Conservation (phyloP, 2,888 invertebrate genomes). For the Drosophila ezoana region DNA sequence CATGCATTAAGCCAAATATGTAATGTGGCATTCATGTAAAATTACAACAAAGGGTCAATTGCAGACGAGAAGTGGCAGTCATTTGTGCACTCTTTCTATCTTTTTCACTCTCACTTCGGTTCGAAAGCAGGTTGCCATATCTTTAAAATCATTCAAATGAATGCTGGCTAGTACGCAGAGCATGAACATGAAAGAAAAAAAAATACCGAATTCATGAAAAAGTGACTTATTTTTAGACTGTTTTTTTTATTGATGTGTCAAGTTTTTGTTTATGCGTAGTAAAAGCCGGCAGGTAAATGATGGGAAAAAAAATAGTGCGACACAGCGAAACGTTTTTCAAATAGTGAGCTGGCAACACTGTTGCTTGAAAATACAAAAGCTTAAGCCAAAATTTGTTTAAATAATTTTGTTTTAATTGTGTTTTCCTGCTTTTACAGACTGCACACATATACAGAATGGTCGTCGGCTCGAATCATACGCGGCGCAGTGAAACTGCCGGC, state of each 20-base stretch:
- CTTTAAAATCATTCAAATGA: conserved; percentile 19
- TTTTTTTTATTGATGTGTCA: neutral
- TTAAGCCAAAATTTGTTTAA: neutral
- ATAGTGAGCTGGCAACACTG: conserved; percentile 1
- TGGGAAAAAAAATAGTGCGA: neutral
- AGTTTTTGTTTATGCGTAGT: neutral
- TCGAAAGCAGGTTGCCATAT: conserved; percentile 43
- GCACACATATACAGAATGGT: conserved; percentile 81
- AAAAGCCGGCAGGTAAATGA: neutral
- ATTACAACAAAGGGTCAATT: conserved; percentile 10
- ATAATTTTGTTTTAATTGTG: neutral
- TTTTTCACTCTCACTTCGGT: conserved; percentile 33
- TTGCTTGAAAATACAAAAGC: neutral
- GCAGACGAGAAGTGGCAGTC: conserved; percentile 4
- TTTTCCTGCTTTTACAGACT: conserved; percentile 55
- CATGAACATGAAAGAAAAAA: conserved; percentile 1
- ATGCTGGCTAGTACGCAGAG: conserved; percentile 18
- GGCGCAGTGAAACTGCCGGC: conserved; percentile 83
- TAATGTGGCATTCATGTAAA: conserved; percentile 3
- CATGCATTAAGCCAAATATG: conserved; percentile 11
- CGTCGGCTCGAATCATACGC: conserved; percentile 84
- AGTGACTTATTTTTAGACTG: neutral
- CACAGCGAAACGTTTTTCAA: neutral
- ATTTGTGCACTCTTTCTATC: conserved; percentile 26
- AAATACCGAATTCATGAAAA: conserved; percentile 18